Evolutionary conservation across 2,797 vertebrate genomes (phyloP), one percentile per base, ranked within the genome.

Genomic region (Meda fulgida): DNA sequence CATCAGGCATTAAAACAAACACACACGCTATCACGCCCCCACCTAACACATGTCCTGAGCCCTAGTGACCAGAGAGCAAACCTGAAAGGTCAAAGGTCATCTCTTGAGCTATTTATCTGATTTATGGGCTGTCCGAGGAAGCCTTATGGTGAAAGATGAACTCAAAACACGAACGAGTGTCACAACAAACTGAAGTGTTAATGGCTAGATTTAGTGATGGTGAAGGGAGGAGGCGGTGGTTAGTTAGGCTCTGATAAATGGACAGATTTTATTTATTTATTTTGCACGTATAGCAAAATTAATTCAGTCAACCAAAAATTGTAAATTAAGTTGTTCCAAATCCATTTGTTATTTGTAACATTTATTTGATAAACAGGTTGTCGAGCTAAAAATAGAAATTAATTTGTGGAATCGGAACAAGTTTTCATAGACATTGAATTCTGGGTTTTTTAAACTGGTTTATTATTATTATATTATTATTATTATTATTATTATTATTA

Each of bases 61-160:
- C 65, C 31, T 29, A 43, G 70, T 91, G 89, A 90, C 88, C 89
- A 91, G 76, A 84, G 84, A 10, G 72, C 93, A 92, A 94, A 95
- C 65, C 92, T 92, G 75, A 87, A 86, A 78, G 94, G 92, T 93
- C 92, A 93, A 91, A 93, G 94, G 92, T 91, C 94, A 93, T 91
- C 90, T 91, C 91, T 92, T 92, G 90, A 88, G 80, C 90, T 91
- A 91, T 93, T 94, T 90, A 93, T 86, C 71, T 92, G 92, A 94
- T 94, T 94, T 94, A 93, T 95, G 90, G 92, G 92, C 92, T 91
- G 92, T 90, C 90, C 90, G 88, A 87, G 89, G 83, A 88, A 94
- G 92, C 89, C 88, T 92, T 89, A 90, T 85, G 87, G 88, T 89
- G 91, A 93, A 91, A 88, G 91, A 91, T 93, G 92, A 90, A 89